phyloP scores from a whole-genome alignment of 2,797 vertebrate genomes.

The Poeciliopsis presidionis region DNA sequence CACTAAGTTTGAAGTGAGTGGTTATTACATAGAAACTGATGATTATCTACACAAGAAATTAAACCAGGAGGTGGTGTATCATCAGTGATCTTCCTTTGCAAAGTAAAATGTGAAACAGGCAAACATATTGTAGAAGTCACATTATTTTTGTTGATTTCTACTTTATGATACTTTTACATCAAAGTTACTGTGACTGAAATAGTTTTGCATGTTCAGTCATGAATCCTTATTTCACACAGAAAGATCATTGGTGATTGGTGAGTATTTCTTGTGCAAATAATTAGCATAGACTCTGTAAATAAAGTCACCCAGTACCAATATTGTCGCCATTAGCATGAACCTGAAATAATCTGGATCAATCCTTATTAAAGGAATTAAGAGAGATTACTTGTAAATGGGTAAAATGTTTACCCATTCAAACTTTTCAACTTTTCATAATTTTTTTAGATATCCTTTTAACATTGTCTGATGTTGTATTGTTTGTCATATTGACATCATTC shows the following conservation, averaged over 20 bases:
- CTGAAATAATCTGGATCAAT: background rate
- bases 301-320: background rate
- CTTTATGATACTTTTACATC: background rate
- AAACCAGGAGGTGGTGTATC: background rate
- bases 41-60: background rate
- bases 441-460: background rate
- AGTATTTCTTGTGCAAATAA: background rate
- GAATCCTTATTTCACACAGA: background rate
- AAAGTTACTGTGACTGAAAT: background rate
- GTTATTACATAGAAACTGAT: background rate
- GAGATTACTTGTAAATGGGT: background rate
- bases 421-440: background rate
- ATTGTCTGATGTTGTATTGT: slow-evolving; percentile 4
- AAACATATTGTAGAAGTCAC: background rate
- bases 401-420: background rate
- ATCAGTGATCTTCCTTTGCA: background rate
- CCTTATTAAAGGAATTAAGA: background rate
- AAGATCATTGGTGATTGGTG: background rate
- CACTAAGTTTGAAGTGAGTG: background rate
- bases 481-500: slow-evolving; percentile 5
- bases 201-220: background rate
- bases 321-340: background rate
- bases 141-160: background rate
- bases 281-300: background rate
- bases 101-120: background rate